A percentile compares a stretch with the other conserved stretches of the same genome.
These are phyloP conservation scores for Dichetophora obliterata DNA, from an alignment of 2,888 invertebrate genomes.

Conservation along the genomic window DNA sequence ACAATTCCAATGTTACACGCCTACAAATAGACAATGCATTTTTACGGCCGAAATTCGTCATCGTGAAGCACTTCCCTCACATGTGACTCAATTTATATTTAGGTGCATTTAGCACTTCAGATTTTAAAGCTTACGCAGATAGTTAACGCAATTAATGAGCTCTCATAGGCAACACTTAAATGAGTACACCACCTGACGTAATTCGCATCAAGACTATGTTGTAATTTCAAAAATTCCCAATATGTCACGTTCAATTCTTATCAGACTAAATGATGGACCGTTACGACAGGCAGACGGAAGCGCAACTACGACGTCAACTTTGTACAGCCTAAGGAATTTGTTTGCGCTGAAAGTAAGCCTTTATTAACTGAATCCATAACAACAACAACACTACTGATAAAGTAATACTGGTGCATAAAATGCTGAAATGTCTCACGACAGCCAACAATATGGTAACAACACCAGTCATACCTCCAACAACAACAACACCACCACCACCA, in stretches of 20 bases:
- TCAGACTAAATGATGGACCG: conserved; percentile 17
- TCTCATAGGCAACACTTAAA: background rate
- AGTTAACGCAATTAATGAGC: too few species aligned
- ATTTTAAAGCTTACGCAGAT: too few species aligned
- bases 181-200: background rate
- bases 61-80: too few species aligned
- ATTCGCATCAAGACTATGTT: conserved; percentile 14
- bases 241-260: conserved; percentile 43
- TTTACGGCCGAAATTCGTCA: too few species aligned
- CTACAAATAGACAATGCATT: too few species aligned
- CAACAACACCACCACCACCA: background rate
- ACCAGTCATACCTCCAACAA: background rate
- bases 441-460: background rate
- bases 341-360: background rate
- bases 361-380: background rate
- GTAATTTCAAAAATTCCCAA: conserved; percentile 28
- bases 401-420: too few species aligned
- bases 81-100: background rate
- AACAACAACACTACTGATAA: background rate
- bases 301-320: conserved; percentile 19
- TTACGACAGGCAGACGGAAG: conserved; percentile 20
- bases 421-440: background rate
- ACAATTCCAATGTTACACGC: too few species aligned
- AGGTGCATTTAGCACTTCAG: background rate
- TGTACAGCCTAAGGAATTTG: background rate